These are phyloP conservation scores for Drosophila nigromelanica DNA, from an alignment of 1,140 invertebrate genomes.

Conservation along the genomic window DNA sequence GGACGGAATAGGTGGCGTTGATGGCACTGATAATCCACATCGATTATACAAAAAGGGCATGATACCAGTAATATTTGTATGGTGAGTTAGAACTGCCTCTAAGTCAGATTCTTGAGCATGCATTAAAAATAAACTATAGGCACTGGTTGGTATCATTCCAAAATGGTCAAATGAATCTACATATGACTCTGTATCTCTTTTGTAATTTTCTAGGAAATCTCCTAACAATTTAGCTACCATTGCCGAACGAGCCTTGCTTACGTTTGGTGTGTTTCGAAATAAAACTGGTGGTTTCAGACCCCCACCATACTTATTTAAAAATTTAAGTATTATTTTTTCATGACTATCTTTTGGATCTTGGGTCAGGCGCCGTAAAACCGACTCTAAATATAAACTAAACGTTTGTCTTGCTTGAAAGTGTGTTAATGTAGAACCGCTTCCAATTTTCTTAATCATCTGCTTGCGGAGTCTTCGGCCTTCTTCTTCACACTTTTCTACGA, in stretches of 20 bases:
- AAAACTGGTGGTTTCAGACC: slow-evolving; percentile 91
- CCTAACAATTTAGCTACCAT: slow-evolving; percentile 96
- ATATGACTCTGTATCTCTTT: slow-evolving; percentile 92
- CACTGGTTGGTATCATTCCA: slow-evolving; percentile 86
- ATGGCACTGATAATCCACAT: slow-evolving; percentile 69
- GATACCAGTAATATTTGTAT: slow-evolving; percentile 80
- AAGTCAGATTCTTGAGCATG: slow-evolving; percentile 83
- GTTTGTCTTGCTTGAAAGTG: slow-evolving; percentile 90
- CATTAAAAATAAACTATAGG: slow-evolving; percentile 86
- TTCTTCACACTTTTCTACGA: slow-evolving; percentile 70
- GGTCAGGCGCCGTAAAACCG: slow-evolving; percentile 89
- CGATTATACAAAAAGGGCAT: slow-evolving; percentile 83
- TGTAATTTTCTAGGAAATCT: slow-evolving; percentile 95
- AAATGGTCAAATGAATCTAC: slow-evolving; percentile 88
- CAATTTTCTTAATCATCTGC: slow-evolving; percentile 74
- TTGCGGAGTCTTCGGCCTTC: slow-evolving; percentile 70
- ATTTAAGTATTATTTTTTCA: slow-evolving; percentile 91
- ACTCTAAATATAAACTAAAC: slow-evolving; percentile 92
- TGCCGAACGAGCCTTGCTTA: slow-evolving; percentile 92
- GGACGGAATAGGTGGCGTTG: slow-evolving; percentile 80
- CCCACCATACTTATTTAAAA: slow-evolving; percentile 91
- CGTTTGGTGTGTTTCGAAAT: slow-evolving; percentile 73
- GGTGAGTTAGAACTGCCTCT: slow-evolving; percentile 74
- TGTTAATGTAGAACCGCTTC: slow-evolving; percentile 75
- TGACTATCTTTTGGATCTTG: slow-evolving; percentile 86